Evolutionary conservation across 2,797 vertebrate genomes (phyloP).

Genomic region (Acanthopagrus latus): DNA sequence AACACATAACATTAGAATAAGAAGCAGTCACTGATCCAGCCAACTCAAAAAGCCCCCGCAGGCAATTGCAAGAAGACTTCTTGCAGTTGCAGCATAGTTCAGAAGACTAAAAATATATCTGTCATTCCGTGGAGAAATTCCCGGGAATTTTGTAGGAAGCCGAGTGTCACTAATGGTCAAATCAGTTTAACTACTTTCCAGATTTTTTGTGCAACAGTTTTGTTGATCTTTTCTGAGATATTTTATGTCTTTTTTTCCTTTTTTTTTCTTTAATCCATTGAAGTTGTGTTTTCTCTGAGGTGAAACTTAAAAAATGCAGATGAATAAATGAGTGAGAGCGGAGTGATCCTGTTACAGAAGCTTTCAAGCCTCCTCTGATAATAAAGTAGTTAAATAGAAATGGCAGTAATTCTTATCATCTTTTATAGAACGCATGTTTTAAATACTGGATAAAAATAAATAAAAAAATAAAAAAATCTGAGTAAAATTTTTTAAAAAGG

Average conservation of each 20-base stretch:
- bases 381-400: constrained; percentile 52
- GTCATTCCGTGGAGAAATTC: constrained; percentile 77
- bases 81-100: constrained; percentile 80
- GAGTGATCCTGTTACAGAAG: constrained; percentile 45
- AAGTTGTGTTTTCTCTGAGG: constrained; percentile 45
- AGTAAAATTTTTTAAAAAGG: constrained; percentile 48
- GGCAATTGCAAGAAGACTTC: constrained; percentile 82
- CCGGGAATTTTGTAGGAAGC: constrained; percentile 73
- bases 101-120: constrained; percentile 81
- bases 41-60: constrained; percentile 81
- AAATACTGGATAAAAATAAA: constrained; percentile 32
- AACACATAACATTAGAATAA: constrained; percentile 86
- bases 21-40: constrained; percentile 85
- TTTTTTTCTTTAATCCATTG: background rate
- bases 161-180: constrained; percentile 70
- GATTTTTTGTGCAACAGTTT: constrained; percentile 56
- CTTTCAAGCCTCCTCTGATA: constrained; percentile 54
- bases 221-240: constrained; percentile 36
- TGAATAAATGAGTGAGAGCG: constrained; percentile 61
- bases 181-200: constrained; percentile 64
- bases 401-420: constrained; percentile 37
- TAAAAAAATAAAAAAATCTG: constrained; percentile 14
- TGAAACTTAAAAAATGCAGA: constrained; percentile 31
- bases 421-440: constrained; percentile 34
- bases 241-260: constrained; percentile 36